Percentiles rank a stretch among this genome's conserved stretches.
phyloP scores from a whole-genome alignment of 2,797 vertebrate species.

The Poeciliopsis presidionis region DNA sequence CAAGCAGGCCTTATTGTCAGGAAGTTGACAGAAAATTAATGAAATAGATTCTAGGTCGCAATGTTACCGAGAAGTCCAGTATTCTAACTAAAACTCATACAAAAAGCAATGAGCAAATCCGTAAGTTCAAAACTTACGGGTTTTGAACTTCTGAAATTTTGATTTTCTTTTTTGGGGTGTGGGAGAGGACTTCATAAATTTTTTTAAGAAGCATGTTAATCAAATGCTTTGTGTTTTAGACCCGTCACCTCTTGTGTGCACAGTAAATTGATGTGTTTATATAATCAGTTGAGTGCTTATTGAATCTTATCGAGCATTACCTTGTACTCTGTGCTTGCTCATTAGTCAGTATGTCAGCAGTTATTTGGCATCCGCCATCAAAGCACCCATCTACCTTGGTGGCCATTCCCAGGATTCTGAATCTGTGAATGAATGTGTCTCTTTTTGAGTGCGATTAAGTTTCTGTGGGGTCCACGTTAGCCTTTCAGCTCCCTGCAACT shows the following conservation, averaged over 20 bases:
- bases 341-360: slow-evolving; percentile 35
- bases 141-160: not conserved
- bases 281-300: slow-evolving; percentile 9
- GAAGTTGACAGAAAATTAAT: not conserved
- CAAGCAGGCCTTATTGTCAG: not conserved
- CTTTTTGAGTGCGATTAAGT: slow-evolving; percentile 38
- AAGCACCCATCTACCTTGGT: slow-evolving; percentile 50
- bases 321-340: slow-evolving; percentile 11
- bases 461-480: slow-evolving; percentile 54
- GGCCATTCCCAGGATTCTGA: slow-evolving; percentile 46
- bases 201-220: not conserved
- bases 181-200: not conserved
- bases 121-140: too few species aligned
- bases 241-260: not conserved
- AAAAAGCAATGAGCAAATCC: not conserved
- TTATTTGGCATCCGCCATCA: slow-evolving; percentile 45
- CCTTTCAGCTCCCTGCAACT: slow-evolving; percentile 42
- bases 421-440: slow-evolving; percentile 10
- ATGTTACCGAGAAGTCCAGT: not conserved
- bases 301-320: slow-evolving; percentile 15
- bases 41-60: not conserved
- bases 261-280: slow-evolving; percentile 4
- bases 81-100: not conserved
- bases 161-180: not conserved
- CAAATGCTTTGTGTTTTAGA: not conserved